A percentile compares a stretch with the other conserved stretches of the same genome.
These are phyloP conservation scores for Sialis fuliginosa DNA, from an alignment of 2,888 invertebrate genomes.

Conservation along the genomic window DNA sequence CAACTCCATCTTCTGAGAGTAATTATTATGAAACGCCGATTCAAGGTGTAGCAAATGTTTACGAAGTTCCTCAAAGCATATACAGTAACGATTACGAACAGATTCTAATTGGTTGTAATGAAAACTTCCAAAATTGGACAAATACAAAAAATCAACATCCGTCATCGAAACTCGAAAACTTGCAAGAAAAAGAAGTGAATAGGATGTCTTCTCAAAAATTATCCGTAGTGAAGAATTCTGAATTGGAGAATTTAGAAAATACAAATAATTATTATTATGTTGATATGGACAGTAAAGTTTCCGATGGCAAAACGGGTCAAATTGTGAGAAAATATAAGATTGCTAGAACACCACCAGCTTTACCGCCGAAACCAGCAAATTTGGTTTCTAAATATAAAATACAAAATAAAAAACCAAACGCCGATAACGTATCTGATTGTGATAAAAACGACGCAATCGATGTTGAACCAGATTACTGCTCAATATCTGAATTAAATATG, in stretches of 20 bases:
- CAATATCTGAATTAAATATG: constrained; percentile 53
- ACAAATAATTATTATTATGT: constrained; percentile 40
- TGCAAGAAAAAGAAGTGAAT: constrained; percentile 13
- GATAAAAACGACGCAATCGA: constrained; percentile 17
- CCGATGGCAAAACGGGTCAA: constrained; percentile 12
- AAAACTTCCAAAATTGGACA: constrained; percentile 14
- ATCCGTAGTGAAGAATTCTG: constrained; percentile 32
- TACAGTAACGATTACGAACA: constrained; percentile 62
- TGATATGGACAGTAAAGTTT: constrained; percentile 35
- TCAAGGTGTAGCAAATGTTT: constrained; percentile 30
- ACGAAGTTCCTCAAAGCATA: constrained; percentile 50
- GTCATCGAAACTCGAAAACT: constrained; percentile 9
- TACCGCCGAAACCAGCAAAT: constrained; percentile 65
- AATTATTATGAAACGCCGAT: constrained; percentile 27
- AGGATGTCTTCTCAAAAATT: constrained; percentile 34
- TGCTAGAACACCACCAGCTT: constrained; percentile 48
- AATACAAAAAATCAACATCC: neutral
- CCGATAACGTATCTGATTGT: constrained; percentile 11
- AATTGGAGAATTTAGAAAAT: constrained; percentile 30
- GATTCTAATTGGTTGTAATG: constrained; percentile 33
- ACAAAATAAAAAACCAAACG: constrained; percentile 21
- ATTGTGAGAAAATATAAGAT: constrained; percentile 29
- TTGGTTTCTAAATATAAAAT: constrained; percentile 47
- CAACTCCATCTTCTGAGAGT: constrained; percentile 4
- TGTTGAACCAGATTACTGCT: constrained; percentile 55